These are phyloP conservation scores for Drosophila peninsularis DNA, from an alignment of 2,888 invertebrate genomes.

Conservation along the genomic window DNA sequence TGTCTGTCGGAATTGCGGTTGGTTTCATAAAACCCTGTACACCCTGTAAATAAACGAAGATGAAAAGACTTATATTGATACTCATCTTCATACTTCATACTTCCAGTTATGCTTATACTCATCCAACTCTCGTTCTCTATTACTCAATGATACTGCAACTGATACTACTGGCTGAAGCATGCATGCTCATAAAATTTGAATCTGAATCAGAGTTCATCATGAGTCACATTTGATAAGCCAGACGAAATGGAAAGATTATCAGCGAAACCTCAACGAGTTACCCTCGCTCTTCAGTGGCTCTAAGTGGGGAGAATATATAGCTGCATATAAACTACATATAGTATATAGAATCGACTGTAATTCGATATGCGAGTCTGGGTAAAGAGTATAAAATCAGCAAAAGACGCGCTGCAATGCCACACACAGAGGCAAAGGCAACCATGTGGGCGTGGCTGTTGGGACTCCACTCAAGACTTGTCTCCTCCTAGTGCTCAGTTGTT, in stretches of 20 bases:
- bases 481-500: background rate
- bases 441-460: constrained; percentile 24
- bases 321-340: background rate
- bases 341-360: constrained; percentile 38
- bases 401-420: constrained; percentile 34
- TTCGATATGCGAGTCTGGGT: constrained; percentile 43
- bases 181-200: background rate
- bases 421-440: constrained; percentile 32
- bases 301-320: constrained; percentile 18
- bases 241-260: constrained; percentile 13
- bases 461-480: constrained; percentile 4
- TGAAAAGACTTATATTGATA: too few species aligned
- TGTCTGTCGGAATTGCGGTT: constrained; percentile 35
- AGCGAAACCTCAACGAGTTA: constrained; percentile 6
- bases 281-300: constrained; percentile 16
- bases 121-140: background rate
- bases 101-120: background rate
- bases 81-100: background rate
- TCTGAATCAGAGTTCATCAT: constrained; percentile 27
- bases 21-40: background rate
- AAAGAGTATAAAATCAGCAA: constrained; percentile 5
- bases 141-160: background rate
- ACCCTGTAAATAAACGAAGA: background rate
- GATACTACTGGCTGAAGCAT: background rate
- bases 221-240: constrained; percentile 46